Conservation (phyloP, 2,888 invertebrate genomes). For the Pasiphila rectangulata region DNA sequence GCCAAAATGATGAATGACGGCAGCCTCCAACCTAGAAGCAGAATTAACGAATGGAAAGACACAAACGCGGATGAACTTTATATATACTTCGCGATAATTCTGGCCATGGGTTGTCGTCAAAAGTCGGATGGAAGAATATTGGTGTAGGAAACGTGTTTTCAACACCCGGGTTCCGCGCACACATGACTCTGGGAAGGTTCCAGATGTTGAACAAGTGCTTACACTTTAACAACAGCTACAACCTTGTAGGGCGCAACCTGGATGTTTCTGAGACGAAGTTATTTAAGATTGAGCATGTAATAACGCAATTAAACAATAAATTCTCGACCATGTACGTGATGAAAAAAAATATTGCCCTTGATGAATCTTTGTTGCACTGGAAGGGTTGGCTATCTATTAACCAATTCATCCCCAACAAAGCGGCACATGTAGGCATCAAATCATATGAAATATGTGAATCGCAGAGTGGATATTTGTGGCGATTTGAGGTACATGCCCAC, state of each 20-base stretch:
- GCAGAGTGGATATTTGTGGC: constrained; percentile 10
- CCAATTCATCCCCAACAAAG: constrained; percentile 21
- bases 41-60: neutral
- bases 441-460: constrained; percentile 14
- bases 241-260: neutral
- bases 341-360: constrained; percentile 8
- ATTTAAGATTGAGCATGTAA: neutral
- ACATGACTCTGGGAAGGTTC: neutral
- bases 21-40: neutral
- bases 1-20: neutral
- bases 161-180: constrained; percentile 2
- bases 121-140: constrained; percentile 1
- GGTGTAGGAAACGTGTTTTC: neutral
- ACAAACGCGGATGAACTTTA: neutral
- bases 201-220: constrained; percentile 2
- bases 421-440: constrained; percentile 8
- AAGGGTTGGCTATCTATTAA: constrained; percentile 15
- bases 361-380: constrained; percentile 15
- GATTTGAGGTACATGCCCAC: constrained; percentile 5
- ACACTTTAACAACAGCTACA: neutral
- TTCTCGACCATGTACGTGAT: neutral
- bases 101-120: neutral
- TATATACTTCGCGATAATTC: neutral
- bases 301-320: constrained; percentile 1
- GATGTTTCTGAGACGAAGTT: constrained; percentile 2